Percentiles rank a stretch among this genome's conserved stretches.
These are phyloP conservation scores for Bicyclus anynana DNA, from an alignment of 1,140 invertebrate genomes.

Conservation along the genomic window DNA sequence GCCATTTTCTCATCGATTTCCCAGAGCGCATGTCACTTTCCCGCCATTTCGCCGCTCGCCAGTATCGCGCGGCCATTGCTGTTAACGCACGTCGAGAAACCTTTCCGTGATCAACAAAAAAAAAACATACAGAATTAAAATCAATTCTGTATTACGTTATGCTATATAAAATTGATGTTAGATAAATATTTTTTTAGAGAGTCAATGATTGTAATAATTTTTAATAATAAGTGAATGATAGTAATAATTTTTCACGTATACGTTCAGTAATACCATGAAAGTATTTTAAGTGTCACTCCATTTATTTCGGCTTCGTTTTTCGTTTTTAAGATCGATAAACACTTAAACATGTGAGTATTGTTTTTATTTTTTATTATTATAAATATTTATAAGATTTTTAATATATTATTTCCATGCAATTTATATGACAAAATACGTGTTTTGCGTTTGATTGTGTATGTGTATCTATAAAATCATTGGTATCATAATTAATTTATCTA, in stretches of 20 bases:
- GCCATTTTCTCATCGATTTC: slow-evolving; percentile 65
- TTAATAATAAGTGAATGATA: no score
- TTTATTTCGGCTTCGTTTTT: slow-evolving; percentile 15
- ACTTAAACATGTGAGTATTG: slow-evolving; percentile 18
- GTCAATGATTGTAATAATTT: no score
- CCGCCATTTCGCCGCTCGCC: slow-evolving; percentile 49
- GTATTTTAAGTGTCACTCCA: slow-evolving; percentile 10
- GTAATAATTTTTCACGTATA: no score
- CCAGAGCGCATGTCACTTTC: slow-evolving; percentile 67
- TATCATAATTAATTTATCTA: no score
- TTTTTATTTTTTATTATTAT: not conserved
- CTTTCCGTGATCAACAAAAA: slow-evolving; percentile 11
- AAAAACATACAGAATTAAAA: slow-evolving; percentile 29
- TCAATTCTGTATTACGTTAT: slow-evolving; percentile 16
- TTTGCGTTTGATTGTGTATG: no score
- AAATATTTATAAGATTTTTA: no score
- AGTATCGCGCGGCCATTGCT: slow-evolving; percentile 43
- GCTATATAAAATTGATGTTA: slow-evolving; percentile 5
- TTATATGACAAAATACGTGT: no score
- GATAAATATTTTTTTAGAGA: not conserved
- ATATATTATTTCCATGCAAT: no score
- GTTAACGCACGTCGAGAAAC: slow-evolving; percentile 16
- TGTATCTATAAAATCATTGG: no score
- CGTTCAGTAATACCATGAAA: no score
- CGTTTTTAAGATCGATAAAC: slow-evolving; percentile 11